A percentile compares a stretch with the other conserved stretches of the same genome.
These are phyloP conservation scores for Lagorchestes hirsutus DNA, from an alignment of 2,797 vertebrate species.

Conservation along the genomic window DNA sequence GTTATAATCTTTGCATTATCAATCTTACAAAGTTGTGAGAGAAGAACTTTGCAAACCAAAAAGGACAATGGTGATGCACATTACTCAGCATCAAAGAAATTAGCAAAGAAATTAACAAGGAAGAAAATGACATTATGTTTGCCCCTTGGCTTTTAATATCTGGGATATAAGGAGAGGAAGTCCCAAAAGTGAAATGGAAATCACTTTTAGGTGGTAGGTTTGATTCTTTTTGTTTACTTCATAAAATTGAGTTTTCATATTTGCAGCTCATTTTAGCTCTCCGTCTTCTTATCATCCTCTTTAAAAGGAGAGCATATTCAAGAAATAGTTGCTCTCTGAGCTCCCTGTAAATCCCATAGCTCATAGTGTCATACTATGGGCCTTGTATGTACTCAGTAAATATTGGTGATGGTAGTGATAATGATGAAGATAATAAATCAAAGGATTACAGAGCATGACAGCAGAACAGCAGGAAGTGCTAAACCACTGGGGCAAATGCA, in stretches of 20 bases:
- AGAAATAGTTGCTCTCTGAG: slow-evolving; percentile 39
- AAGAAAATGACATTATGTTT: slow-evolving; percentile 46
- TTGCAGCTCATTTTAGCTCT: slow-evolving; percentile 48
- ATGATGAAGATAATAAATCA: background rate
- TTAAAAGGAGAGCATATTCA: slow-evolving; percentile 29
- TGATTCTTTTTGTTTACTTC: slow-evolving; percentile 31
- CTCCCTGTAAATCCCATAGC: slow-evolving; percentile 20
- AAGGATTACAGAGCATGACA: background rate
- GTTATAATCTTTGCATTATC: background rate
- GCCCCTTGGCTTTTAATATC: slow-evolving; percentile 47
- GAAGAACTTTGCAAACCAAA: background rate
- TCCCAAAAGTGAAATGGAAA: slow-evolving; percentile 48
- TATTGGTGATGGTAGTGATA: background rate
- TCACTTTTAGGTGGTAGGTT: background rate
- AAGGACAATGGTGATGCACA: slow-evolving; percentile 46
- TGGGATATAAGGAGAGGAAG: slow-evolving; percentile 33
- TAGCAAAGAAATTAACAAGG: background rate
- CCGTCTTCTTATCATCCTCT: slow-evolving; percentile 12
- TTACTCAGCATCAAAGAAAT: slow-evolving; percentile 64
- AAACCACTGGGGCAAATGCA: background rate
- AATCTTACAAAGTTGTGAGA: background rate
- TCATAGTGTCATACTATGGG: background rate
- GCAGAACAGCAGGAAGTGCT: slow-evolving; percentile 14
- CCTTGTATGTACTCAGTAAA: slow-evolving; percentile 37
- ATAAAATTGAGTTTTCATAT: slow-evolving; percentile 32